Evolutionary conservation across 2,888 invertebrate genomes (phyloP).

Genomic region (Pheosia tremula): DNA sequence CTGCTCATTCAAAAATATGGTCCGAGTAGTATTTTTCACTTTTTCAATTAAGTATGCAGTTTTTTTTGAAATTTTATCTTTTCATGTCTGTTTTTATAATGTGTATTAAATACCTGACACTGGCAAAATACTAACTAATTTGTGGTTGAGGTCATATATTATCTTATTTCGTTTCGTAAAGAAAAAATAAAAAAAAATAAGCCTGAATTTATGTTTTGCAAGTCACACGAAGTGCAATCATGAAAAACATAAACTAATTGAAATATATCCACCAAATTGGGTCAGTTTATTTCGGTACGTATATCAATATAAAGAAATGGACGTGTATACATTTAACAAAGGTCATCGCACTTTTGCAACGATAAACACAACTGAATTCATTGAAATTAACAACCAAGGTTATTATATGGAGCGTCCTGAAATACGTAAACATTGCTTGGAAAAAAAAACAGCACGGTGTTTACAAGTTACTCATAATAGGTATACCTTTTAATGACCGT

Average conservation of each 20-base stretch:
- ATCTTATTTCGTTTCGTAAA: too few relatives aligned
- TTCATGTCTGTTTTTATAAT: too few relatives aligned
- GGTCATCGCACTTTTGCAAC: constrained; percentile 32
- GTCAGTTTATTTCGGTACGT: constrained; percentile 10
- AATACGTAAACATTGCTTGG: constrained; percentile 20
- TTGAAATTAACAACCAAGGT: constrained; percentile 35
- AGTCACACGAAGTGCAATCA: not conserved
- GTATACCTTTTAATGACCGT: not conserved
- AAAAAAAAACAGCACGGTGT: constrained; percentile 19
- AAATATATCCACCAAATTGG: constrained; percentile 21
- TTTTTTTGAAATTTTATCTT: too few relatives aligned
- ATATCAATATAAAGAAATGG: constrained; percentile 4
- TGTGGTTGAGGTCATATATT: too few relatives aligned
- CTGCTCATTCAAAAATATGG: too few relatives aligned
- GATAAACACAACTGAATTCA: constrained; percentile 27
- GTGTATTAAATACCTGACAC: too few relatives aligned
- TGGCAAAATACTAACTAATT: too few relatives aligned
- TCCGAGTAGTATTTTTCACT: too few relatives aligned
- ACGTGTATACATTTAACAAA: constrained; percentile 16
- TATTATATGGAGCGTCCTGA: constrained; percentile 12
- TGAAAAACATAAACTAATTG: constrained; percentile 5
- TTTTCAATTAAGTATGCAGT: too few relatives aligned
- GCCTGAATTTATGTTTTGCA: not conserved
- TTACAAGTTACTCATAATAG: constrained; percentile 10
- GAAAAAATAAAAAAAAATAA: too few relatives aligned